Conservation (phyloP, 2,888 invertebrate genomes). For the Anaspis maculata region DNA sequence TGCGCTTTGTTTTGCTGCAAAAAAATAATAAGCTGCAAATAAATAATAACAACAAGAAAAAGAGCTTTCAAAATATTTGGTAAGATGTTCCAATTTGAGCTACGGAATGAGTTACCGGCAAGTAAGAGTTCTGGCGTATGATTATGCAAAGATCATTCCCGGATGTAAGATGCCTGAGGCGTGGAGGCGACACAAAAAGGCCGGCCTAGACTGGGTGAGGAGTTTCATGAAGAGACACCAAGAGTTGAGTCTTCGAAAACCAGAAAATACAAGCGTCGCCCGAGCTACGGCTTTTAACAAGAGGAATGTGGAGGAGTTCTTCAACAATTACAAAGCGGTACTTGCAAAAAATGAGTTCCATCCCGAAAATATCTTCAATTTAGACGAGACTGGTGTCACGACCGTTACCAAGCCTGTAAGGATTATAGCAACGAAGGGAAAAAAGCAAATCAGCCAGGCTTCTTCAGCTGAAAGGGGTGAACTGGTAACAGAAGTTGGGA, state of each 20-base stretch:
- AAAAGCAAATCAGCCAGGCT: constrained; percentile 11
- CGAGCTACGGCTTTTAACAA: constrained; percentile 9
- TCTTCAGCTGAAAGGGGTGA: constrained; percentile 16
- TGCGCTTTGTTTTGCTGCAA: too few relatives aligned
- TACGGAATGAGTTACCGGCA: constrained; percentile 15
- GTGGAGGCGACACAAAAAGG: constrained; percentile 5
- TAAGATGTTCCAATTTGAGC: constrained; percentile 13
- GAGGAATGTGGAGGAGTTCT: background rate
- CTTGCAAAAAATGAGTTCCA: background rate
- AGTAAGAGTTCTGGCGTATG: constrained; percentile 9
- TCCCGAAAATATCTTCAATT: constrained; percentile 7
- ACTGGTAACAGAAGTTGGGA: constrained; percentile 16
- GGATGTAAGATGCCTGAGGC: constrained; percentile 1
- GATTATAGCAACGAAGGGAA: constrained; percentile 7
- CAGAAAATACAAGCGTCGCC: constrained; percentile 16
- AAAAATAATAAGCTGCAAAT: too few relatives aligned
- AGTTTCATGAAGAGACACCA: constrained; percentile 14
- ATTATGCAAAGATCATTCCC: constrained; percentile 10
- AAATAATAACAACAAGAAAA: constrained; percentile 3
- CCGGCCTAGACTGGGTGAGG: constrained; percentile 14
- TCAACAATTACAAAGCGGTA: background rate
- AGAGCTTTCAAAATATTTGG: constrained; percentile 12
- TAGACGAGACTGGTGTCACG: constrained; percentile 5
- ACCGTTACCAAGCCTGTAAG: constrained; percentile 6
- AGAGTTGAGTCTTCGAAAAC: constrained; percentile 10